Percentiles rank a stretch among this genome's conserved stretches.
phyloP scores from a whole-genome alignment of 2,888 invertebrate species.

The Cantharis rufa region DNA sequence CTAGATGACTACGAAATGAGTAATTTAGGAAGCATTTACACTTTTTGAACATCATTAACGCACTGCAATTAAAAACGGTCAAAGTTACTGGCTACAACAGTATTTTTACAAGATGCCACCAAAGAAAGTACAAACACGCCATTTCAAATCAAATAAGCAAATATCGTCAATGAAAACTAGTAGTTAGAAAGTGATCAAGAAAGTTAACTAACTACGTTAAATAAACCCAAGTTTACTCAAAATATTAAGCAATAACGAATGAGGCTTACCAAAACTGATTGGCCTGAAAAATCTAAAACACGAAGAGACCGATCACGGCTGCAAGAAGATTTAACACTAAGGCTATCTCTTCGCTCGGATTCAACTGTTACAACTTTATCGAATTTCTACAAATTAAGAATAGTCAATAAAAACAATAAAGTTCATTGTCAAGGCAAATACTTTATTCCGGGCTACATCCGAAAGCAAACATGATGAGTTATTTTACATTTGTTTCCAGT shows the following conservation, averaged over 20 bases:
- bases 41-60: neutral
- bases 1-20: neutral
- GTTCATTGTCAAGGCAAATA: slow-evolving; percentile 17
- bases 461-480: slow-evolving; percentile 33
- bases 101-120: neutral
- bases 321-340: neutral
- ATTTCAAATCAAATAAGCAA: neutral
- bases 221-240: neutral
- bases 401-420: neutral
- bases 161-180: neutral
- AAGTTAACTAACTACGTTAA: neutral
- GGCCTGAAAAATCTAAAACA: neutral
- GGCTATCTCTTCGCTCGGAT: neutral
- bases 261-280: neutral
- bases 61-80: neutral
- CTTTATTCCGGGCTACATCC: slow-evolving; percentile 36
- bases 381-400: neutral
- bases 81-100: neutral
- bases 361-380: neutral
- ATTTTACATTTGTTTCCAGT: slow-evolving; percentile 39
- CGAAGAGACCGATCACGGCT: neutral
- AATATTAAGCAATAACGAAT: neutral
- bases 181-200: neutral
- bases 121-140: neutral
- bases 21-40: neutral